Base-by-base conservation (phyloP, 1,140 invertebrate genomes). In the Leptinotarsa lineolata region DNA sequence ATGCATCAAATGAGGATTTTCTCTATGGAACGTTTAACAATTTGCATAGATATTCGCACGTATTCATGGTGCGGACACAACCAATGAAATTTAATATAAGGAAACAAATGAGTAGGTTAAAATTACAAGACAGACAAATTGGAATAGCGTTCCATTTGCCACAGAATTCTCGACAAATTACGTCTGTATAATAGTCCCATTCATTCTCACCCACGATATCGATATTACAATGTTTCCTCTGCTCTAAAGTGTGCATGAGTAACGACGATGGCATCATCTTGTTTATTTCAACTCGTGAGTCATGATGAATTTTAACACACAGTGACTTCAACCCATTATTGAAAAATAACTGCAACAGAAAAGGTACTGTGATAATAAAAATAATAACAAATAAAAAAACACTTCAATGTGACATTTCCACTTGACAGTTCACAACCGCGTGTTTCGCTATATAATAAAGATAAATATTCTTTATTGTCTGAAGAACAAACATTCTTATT, bases 41-140 rank as follows among this genome's bases (percentile, higher is more conserved):
- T 54, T 54, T 54, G 30, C 12, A 66, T 18, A 66, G 15, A 66
- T 66, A 66, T 66, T 39, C n/a, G 15, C 15, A 66, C 39, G 64
- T 66, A 39, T 66, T 66, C 64, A 39, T 66, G 64, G 22, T 2
- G 22, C 20, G 13, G 30, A 64, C 16, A 22, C 64, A 66, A 39
- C 18, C 64, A 39, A 66, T 66, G 39, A 66, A 21, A 66, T 66
- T 66, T 66, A 66, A 66, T 66, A 66, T 66, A 66, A 66, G 64
- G 64, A 66, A 66, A 66, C 64, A 66, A 66, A 66, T 39, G 64
- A 66, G 64, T 66, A 66, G 64, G 64, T 66, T 66, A 44, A 66
- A 66, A 66, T 66, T 66, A 66, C 64, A 24, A 66, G 64, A 39
- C 64, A 30, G 64, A 66, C 64, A 66, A 66, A 66, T 66, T 66